Evolutionary conservation across 1,140 invertebrate species (phyloP), one percentile per base, ranked within the genome.

Genomic region (Cyclargus thomasi): DNA sequence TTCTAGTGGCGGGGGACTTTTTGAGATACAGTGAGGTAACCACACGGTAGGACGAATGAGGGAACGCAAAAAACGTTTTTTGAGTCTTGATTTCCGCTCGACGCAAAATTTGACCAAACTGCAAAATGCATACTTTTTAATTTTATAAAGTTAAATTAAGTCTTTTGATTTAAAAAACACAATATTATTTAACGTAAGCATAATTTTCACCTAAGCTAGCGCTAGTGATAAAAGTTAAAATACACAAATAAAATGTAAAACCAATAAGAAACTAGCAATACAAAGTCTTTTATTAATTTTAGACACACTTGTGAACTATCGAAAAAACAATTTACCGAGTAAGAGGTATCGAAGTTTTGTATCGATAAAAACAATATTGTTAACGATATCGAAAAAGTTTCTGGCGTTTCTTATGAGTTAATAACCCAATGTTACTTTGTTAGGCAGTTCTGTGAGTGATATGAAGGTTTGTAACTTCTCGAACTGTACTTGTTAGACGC

Each of bases 1-100:
- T 66, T 66, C 29, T 57, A 55, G 65, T 66, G 53, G 55, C 55
- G n/a, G 23, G 65, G 65, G 53, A 59, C 23, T 20, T 47, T 47
- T 14, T 39, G 36, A 64, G 36, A 21, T 21, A 5, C 0, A 10
- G 7, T 39, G 20, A 16, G 7, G 36, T 21, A n/a, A 17, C 63
- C 35, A 39, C 6, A 36, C 3, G n/a, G 18, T 0, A 14, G 63
- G 8, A 16, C 0, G 4, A 11, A 21, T 22, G 17, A 11, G 18
- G 55, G 14, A 21, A 1, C 10, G 0, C 39, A 29, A 29, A 29
- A 47, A 47, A 16, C 0, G 1, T 47, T 47, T 47, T 47, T 47
- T 16, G 6, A 0, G 8, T 29, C 8, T 4, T 2, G 29, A 29
- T 23, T 23, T 23, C 23, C 23, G 23, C 23, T n/a, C n/a, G n/a